Percentiles rank a stretch among this genome's conserved stretches.
Conservation (phyloP, 2,797 vertebrate species). For the Anableps anableps region DNA sequence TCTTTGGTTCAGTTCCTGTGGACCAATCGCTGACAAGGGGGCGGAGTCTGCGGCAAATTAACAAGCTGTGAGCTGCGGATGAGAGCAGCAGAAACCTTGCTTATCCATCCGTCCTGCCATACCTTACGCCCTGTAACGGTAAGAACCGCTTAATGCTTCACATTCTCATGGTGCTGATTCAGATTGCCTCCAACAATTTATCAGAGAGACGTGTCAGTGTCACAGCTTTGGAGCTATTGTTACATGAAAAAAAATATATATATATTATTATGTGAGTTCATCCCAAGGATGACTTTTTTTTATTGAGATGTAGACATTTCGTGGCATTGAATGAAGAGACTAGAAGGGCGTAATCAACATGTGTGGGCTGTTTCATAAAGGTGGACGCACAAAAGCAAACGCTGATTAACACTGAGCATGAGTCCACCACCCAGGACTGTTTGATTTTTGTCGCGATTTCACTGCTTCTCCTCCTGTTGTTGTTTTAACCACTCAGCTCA, state of each 20-base stretch:
- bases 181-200: background rate
- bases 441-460: slow-evolving; percentile 21
- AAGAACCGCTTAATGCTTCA: slow-evolving; percentile 51
- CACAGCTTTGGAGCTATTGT: background rate
- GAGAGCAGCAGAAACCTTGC: slow-evolving; percentile 59
- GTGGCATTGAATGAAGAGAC: background rate
- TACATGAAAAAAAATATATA: background rate
- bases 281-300: background rate
- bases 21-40: slow-evolving; percentile 61
- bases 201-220: background rate
- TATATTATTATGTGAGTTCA: background rate
- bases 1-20: slow-evolving; percentile 51
- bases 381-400: slow-evolving; percentile 37
- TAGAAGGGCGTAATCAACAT: slow-evolving; percentile 59
- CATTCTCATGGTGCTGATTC: slow-evolving; percentile 4
- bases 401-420: slow-evolving; percentile 44
- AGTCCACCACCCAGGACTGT: slow-evolving; percentile 42
- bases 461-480: slow-evolving; percentile 17
- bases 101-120: slow-evolving; percentile 36
- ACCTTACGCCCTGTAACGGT: slow-evolving; percentile 57
- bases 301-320: slow-evolving; percentile 2
- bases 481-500: slow-evolving; percentile 15
- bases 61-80: slow-evolving; percentile 62
- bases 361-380: slow-evolving; percentile 52
- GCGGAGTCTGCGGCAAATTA: slow-evolving; percentile 68